Conservation (phyloP, 2,113 vertebrate genomes). For the Catharus minimus region DNA sequence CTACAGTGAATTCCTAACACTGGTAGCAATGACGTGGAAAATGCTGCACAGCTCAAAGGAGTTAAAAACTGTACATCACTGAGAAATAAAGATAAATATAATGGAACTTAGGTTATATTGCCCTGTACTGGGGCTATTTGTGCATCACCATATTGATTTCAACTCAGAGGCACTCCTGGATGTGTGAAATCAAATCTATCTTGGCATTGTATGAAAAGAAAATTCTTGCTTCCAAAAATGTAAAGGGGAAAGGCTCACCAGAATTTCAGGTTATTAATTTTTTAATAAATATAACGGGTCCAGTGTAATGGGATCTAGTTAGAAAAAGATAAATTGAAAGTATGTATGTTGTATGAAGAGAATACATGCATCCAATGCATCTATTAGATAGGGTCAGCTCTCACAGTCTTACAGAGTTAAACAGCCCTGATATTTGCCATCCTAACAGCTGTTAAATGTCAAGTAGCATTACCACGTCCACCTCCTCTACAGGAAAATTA, state of each 20-base stretch:
- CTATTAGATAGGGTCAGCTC: background rate
- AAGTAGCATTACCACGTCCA: background rate
- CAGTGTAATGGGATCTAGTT: background rate
- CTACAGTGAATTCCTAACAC: background rate
- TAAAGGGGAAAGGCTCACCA: background rate
- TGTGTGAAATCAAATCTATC: background rate
- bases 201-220: background rate
- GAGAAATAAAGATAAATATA: background rate
- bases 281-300: background rate
- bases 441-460: background rate
- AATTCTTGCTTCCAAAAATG: background rate
- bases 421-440: background rate
- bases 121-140: background rate
- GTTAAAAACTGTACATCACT: background rate
- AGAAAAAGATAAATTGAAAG: background rate
- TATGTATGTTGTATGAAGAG: background rate
- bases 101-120: accelerated
- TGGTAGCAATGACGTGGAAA: background rate
- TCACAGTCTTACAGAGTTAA: background rate
- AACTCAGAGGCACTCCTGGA: background rate
- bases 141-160: background rate
- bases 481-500: background rate
- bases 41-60: background rate
- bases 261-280: background rate
- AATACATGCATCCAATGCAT: background rate